Conservation (phyloP, 2,888 invertebrate species). For the Chrysolina haemoptera region DNA sequence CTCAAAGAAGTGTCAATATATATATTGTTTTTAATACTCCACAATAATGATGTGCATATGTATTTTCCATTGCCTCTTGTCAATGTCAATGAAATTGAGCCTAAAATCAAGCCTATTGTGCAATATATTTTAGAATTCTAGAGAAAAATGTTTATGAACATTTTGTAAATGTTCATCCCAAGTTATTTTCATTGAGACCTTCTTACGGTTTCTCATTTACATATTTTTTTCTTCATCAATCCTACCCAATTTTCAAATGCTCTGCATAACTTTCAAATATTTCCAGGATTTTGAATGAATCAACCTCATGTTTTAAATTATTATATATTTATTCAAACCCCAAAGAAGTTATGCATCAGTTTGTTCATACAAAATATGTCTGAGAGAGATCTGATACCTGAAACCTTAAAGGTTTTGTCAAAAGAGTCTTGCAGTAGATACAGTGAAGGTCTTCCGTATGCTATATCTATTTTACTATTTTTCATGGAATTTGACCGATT, state of each 20-base stretch:
- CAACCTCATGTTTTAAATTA: not conserved
- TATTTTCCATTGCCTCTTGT: too few species aligned
- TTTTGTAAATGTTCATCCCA: too few species aligned
- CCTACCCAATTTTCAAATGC: not conserved
- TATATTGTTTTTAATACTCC: too few species aligned
- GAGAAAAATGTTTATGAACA: too few species aligned
- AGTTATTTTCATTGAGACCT: too few species aligned
- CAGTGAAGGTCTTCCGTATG: not conserved
- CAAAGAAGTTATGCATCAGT: not conserved
- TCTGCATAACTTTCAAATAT: not conserved
- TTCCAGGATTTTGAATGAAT: not conserved
- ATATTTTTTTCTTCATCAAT: not conserved
- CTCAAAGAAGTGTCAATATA: too few species aligned
- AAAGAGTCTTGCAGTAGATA: constrained; percentile 3
- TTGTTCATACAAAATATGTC: not conserved
- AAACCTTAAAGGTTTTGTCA: not conserved
- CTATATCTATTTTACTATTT: not conserved
- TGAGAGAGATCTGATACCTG: not conserved
- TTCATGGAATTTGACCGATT: not conserved
- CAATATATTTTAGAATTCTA: too few species aligned
- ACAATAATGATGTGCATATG: too few species aligned
- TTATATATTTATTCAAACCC: not conserved
- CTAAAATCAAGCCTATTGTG: too few species aligned
- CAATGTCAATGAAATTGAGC: too few species aligned
- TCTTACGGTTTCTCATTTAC: too few species aligned